Evolutionary conservation across 1,140 invertebrate genomes (phyloP).

Genomic region (Octopus sinensis): DNA sequence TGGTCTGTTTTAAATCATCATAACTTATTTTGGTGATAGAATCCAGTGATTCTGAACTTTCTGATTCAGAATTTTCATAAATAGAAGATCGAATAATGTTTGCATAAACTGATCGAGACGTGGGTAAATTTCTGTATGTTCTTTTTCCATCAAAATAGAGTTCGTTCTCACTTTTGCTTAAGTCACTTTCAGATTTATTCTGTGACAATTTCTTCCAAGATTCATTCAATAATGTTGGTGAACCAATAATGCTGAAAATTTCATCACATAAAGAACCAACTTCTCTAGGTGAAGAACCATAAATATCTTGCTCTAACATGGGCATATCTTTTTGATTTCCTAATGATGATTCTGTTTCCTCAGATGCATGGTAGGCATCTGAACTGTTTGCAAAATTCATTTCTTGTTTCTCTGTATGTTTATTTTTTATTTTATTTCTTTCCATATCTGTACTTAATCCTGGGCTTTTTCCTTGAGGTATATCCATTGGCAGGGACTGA

Average conservation of each 20-base stretch:
- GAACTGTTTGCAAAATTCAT: no score
- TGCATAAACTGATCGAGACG: neutral
- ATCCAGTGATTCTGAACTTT: neutral
- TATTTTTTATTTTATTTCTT: no score
- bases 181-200: neutral
- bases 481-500: no score
- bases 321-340: neutral
- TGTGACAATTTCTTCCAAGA: neutral
- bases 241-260: constrained; percentile 5
- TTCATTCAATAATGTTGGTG: neutral
- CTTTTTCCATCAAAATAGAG: no score
- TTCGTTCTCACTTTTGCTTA: no score
- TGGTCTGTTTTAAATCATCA: neutral
- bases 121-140: no score
- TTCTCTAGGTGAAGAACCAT: neutral
- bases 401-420: no score
- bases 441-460: no score
- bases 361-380: no score
- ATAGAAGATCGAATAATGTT: constrained; percentile 1
- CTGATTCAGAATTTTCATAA: neutral
- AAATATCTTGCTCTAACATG: constrained; percentile 1
- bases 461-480: no score
- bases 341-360: no score
- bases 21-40: neutral
- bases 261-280: constrained; percentile 3